Evolutionary conservation across 2,797 vertebrate genomes (phyloP).

Genomic region (Agapornis canus): DNA sequence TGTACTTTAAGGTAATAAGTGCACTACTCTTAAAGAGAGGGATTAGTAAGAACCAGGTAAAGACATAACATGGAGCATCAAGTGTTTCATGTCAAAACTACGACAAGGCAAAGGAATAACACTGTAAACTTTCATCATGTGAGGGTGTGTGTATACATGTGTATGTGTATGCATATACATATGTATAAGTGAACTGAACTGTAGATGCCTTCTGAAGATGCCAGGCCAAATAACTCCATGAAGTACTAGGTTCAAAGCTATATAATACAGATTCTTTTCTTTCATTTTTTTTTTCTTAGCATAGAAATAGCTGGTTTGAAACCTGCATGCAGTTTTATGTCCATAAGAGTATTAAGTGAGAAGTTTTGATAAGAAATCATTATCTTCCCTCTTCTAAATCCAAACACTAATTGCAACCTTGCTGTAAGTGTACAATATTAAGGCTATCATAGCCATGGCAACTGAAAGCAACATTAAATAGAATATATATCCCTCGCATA

Average conservation of each 20-base stretch:
- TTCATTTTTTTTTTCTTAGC: neutral
- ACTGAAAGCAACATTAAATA: conserved; percentile 68
- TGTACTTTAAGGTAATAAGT: neutral
- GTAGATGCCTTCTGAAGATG: neutral
- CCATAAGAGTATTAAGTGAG: conserved; percentile 70
- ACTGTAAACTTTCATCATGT: neutral
- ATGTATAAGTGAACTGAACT: neutral
- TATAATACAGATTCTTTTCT: conserved; percentile 3
- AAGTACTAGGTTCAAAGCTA: conserved; percentile 35
- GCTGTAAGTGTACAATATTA: conserved; percentile 74
- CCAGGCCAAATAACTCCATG: neutral
- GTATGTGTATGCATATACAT: neutral
- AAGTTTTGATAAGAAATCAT: conserved; percentile 76
- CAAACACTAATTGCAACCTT: conserved; percentile 82
- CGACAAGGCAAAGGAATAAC: neutral
- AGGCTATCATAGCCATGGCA: conserved; percentile 77
- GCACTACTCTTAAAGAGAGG: neutral
- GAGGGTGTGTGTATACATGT: fast-evolving
- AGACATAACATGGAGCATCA: neutral
- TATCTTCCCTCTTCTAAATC: conserved; percentile 76
- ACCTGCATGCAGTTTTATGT: conserved; percentile 60
- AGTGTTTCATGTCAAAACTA: neutral
- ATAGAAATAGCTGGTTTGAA: conserved; percentile 60
- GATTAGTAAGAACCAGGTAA: neutral
- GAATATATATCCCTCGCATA: conserved; percentile 11